These are phyloP conservation scores for Actinemys pallida DNA, from an alignment of 2,113 vertebrate species.

Conservation along the genomic window DNA sequence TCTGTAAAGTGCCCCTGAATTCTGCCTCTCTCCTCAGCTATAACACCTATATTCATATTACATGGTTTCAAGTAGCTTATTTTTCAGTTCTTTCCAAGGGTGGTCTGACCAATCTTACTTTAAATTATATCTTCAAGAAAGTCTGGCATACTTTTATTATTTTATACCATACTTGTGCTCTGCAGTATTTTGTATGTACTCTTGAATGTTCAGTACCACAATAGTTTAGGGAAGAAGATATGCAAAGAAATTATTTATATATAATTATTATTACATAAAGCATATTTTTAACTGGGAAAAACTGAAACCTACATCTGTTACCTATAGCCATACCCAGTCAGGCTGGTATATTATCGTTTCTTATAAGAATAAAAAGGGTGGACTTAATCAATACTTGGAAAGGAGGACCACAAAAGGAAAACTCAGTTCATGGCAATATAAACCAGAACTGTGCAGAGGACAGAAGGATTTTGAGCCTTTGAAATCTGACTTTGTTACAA, in stretches of 20 bases:
- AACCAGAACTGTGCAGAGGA: not conserved
- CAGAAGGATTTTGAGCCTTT: no score
- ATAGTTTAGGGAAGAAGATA: not conserved
- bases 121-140: not conserved
- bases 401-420: not conserved
- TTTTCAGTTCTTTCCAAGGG: not conserved
- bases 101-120: not conserved
- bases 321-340: not conserved
- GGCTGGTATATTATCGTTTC: not conserved
- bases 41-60: not conserved
- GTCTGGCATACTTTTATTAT: not conserved
- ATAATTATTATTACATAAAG: not conserved
- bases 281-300: not conserved
- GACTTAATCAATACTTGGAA: not conserved
- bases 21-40: not conserved
- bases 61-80: not conserved
- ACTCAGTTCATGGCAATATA: not conserved
- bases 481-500: no score
- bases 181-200: not conserved
- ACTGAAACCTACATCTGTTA: not conserved
- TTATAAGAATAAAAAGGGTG: not conserved
- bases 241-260: not conserved
- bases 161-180: not conserved
- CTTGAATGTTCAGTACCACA: not conserved
- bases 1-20: not conserved